Evolutionary conservation across 2,797 vertebrate species (phyloP).

Genomic region (Gallinago nigripennis): DNA sequence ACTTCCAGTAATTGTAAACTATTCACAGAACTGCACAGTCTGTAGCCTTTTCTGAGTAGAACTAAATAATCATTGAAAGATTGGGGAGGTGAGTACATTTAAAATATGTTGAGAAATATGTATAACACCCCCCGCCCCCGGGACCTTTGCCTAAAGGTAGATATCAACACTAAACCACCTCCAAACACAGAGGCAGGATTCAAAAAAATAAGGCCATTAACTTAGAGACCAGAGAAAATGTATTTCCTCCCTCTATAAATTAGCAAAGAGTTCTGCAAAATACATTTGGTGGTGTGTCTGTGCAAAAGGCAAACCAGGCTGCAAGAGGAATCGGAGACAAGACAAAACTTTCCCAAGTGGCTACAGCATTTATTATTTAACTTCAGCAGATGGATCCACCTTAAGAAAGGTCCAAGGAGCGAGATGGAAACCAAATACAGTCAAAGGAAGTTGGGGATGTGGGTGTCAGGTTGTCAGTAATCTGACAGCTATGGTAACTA

Average conservation of each 20-base stretch:
- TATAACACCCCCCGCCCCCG: not conserved
- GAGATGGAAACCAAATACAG: slow-evolving; percentile 88
- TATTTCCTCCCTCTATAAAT: not conserved
- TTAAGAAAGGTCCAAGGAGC: slow-evolving; percentile 80
- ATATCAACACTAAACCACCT: not conserved
- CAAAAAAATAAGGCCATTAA: not conserved
- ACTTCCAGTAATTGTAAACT: not conserved
- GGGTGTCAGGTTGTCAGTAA: slow-evolving; percentile 99
- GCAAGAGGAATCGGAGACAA: not conserved
- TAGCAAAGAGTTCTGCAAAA: not conserved
- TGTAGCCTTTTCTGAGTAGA: not conserved
- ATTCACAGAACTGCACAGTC: not conserved
- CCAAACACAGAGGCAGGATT: not conserved
- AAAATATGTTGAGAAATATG: not conserved
- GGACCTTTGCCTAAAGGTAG: not conserved
- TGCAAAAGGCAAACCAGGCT: not conserved
- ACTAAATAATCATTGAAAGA: not conserved
- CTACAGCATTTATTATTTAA: slow-evolving; percentile 51
- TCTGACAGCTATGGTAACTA: slow-evolving; percentile 99
- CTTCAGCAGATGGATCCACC: slow-evolving; percentile 75
- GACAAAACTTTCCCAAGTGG: slow-evolving; percentile 52
- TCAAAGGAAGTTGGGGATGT: slow-evolving; percentile 94
- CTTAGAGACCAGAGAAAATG: not conserved
- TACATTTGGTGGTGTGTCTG: not conserved
- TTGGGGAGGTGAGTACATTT: not conserved